Base-by-base conservation (phyloP, 2,113 vertebrate species). In the Isichthys henryi region DNA sequence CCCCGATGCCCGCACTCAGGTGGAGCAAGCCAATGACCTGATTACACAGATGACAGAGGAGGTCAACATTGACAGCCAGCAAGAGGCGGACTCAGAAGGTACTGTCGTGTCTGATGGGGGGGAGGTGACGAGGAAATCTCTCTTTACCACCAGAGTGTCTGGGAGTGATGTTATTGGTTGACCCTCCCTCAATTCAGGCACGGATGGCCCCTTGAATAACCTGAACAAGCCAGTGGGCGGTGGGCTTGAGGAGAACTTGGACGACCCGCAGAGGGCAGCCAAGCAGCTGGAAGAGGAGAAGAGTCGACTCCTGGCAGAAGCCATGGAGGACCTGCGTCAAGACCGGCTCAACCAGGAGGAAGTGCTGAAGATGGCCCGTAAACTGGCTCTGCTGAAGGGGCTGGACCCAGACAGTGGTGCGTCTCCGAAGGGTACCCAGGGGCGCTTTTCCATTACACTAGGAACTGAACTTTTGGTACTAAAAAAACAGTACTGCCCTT, bases 21-120 rank as follows among this genome's bases (percentile, higher is more conserved):
- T 94, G 9, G 96, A 99, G 93, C 95, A 97, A 93, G 93, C 95
- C 4, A 96, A 97, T 93, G 97, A 98, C 92, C 93, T 99, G 66
- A 93, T 99, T 89, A 96, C 93, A 89, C 97, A 97, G 9, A 94
- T 99, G 94, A 92, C 96, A 31, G 98, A 98, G 43, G 97, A 99
- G 92, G 95, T 96, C 92, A 94, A 95, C 88, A 98, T 99, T 92
- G 98, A 99, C 92, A 92, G 96, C 77, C 93, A 89, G 83, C 90
- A 88, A 39, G 93, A 94, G 88, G 90, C 92, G 92, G 92, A 92
- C 90, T 90, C 88, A 58, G 94, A 95, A 88, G 92, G 90, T 93
- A 94, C 35, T 19, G 11, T 27, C 8, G 2, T 62, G 80, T n/a
- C 13, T 11, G 27, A 35, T 8, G 43, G 10, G 19, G 8, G 23